Percentiles rank a stretch among this genome's conserved stretches.
Conservation (phyloP, 2,113 vertebrate genomes). For the Sturnus vulgaris region DNA sequence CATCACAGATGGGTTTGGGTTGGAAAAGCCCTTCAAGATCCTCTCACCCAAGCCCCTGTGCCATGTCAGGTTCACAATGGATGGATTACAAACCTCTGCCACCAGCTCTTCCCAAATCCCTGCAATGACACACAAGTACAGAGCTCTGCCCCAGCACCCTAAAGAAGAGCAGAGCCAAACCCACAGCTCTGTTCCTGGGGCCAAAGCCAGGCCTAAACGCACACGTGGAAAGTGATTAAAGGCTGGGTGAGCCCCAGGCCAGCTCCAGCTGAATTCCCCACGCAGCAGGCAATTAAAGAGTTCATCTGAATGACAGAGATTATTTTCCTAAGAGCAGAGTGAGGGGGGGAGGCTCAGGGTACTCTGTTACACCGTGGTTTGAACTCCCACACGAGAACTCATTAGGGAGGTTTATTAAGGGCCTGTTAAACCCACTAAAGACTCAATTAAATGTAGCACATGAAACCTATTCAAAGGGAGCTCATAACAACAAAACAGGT, state of each 20-base stretch:
- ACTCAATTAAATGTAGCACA: slow-evolving; percentile 23
- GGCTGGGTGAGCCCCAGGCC: background rate
- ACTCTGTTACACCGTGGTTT: background rate
- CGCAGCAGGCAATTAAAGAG: slow-evolving; percentile 4
- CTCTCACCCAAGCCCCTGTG: background rate
- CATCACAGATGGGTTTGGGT: background rate
- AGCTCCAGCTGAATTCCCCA: background rate
- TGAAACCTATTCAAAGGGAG: background rate
- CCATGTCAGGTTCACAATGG: background rate
- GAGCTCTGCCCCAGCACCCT: background rate
- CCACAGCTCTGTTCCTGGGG: background rate
- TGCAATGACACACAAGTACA: accelerated
- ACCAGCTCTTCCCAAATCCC: background rate
- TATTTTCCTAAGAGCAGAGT: background rate
- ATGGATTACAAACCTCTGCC: background rate
- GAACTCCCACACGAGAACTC: background rate
- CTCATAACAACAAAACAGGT: background rate
- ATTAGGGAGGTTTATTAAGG: slow-evolving; percentile 40
- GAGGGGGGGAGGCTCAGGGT: background rate
- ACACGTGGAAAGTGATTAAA: background rate
- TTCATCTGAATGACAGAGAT: background rate
- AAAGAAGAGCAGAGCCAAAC: background rate
- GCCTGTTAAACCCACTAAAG: background rate
- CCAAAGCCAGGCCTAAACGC: background rate
- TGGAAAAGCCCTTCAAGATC: background rate